phyloP scores from a whole-genome alignment of 2,113 vertebrate species.

The Papio anubis region DNA sequence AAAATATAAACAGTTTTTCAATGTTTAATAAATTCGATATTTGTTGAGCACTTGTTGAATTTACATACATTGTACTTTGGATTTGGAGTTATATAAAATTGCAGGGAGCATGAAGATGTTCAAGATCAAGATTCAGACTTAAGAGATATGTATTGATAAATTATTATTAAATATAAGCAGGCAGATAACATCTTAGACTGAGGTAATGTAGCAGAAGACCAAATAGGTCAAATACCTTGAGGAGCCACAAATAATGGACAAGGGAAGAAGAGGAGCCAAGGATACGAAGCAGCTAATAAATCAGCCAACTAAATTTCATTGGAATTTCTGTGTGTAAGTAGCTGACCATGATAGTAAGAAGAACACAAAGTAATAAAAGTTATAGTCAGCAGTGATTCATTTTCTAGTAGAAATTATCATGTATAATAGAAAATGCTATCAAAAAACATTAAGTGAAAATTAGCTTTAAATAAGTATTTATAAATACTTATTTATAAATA shows the following conservation, averaged over 20 bases:
- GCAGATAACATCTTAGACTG: neutral
- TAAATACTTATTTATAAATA: neutral
- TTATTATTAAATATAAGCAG: neutral
- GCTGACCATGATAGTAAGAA: neutral
- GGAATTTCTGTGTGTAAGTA: neutral
- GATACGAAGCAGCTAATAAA: neutral
- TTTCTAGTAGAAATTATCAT: neutral
- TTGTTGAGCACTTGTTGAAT: neutral
- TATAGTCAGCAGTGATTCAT: neutral
- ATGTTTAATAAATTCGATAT: neutral
- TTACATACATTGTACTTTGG: neutral
- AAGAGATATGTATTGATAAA: neutral
- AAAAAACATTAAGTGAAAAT: neutral
- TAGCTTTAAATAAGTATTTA: neutral
- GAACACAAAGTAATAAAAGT: neutral
- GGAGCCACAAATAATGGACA: neutral
- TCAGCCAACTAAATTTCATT: neutral
- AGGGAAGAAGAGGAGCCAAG: neutral
- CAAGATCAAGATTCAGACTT: neutral
- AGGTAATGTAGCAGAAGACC: neutral
- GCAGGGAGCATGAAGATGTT: neutral
- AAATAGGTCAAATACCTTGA: neutral
- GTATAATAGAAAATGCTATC: neutral
- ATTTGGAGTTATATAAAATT: neutral
- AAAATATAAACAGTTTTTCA: neutral